These are phyloP conservation scores for Mus caroli DNA, from an alignment of 2,797 vertebrate species.

Conservation along the genomic window DNA sequence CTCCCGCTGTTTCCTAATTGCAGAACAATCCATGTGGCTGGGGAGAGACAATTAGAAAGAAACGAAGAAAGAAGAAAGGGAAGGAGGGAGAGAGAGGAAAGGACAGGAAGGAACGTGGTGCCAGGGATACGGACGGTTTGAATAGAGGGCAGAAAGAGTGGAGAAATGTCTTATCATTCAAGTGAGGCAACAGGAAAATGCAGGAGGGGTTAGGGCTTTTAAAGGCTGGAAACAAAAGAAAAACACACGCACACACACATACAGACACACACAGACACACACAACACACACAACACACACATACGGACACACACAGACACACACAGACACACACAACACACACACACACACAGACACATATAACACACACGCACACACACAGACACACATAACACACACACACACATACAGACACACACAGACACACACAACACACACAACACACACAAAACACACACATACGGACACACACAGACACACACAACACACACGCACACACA, in stretches of 20 bases:
- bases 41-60: background rate
- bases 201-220: background rate
- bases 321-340: background rate
- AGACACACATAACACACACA: no score
- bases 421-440: no score
- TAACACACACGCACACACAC: no score
- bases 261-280: background rate
- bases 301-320: no score
- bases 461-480: no score
- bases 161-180: conserved; percentile 37
- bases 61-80: background rate
- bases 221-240: background rate
- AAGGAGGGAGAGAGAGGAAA: no score
- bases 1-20: conserved; percentile 26
- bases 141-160: background rate
- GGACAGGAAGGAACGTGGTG: background rate
- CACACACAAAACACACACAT: no score
- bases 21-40: background rate
- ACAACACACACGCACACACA: no score
- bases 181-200: background rate
- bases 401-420: no score
- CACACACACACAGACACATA: no score
- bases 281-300: background rate
- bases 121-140: background rate
- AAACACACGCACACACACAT: background rate